Percentiles rank a stretch among this genome's conserved stretches.
Evolutionary conservation across 2,113 vertebrate species (phyloP).

Genomic region (Formicarius rufipectus): DNA sequence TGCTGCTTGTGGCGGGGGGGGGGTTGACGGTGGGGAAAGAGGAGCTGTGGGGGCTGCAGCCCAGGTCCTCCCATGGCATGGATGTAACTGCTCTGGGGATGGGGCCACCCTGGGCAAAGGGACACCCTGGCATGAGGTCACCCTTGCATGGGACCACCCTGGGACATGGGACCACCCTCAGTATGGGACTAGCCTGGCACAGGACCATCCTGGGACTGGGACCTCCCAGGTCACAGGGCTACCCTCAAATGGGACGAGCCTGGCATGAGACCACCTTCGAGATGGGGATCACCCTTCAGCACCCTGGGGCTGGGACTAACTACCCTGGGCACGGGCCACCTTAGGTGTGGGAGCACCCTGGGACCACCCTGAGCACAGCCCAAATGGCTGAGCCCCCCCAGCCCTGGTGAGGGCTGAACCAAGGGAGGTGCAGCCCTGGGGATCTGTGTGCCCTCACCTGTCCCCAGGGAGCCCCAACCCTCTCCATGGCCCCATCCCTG

Average conservation of each 20-base stretch:
- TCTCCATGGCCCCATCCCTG: neutral
- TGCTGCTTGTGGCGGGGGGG: neutral
- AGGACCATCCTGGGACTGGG: neutral
- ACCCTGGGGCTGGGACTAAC: neutral
- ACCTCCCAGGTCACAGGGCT: neutral
- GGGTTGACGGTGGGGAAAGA: neutral
- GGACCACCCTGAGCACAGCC: neutral
- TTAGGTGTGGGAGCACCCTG: neutral
- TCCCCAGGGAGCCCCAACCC: neutral
- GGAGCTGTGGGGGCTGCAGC: neutral
- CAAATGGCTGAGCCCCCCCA: neutral
- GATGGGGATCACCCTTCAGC: neutral
- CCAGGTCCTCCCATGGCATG: neutral
- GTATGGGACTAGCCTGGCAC: too few relatives aligned
- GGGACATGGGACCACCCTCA: too few relatives aligned
- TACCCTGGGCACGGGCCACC: neutral
- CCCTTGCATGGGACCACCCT: neutral
- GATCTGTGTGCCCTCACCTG: fast-evolving
- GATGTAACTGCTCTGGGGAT: neutral
- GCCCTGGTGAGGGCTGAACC: neutral
- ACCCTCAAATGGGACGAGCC: neutral
- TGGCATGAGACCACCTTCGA: too few relatives aligned
- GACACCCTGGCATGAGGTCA: too few relatives aligned
- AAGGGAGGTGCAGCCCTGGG: neutral
- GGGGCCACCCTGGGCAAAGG: neutral